phyloP scores from a whole-genome alignment of 2,888 invertebrate species.

The Synergus umbraculus region DNA sequence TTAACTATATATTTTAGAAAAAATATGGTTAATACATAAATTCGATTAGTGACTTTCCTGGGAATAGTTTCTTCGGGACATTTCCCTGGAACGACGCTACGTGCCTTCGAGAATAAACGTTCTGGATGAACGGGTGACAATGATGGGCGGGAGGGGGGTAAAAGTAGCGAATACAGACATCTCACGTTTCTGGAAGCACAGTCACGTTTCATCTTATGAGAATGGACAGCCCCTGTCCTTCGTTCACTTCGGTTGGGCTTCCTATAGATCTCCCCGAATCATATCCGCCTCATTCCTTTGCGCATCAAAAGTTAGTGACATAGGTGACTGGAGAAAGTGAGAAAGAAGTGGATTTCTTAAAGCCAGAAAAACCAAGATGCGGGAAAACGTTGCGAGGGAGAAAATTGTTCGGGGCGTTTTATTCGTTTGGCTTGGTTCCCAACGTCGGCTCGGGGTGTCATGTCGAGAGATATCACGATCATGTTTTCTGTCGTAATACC shows the following conservation, averaged over 20 bases:
- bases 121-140: background rate
- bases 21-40: too few relatives aligned
- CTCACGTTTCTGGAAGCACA: background rate
- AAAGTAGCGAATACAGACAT: background rate
- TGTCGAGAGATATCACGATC: slow-evolving; percentile 22
- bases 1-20: too few relatives aligned
- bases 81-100: background rate
- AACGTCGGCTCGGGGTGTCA: slow-evolving; percentile 12
- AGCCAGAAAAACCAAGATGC: slow-evolving; percentile 4
- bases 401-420: slow-evolving; percentile 11
- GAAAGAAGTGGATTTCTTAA: slow-evolving; percentile 16
- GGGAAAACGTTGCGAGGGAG: slow-evolving; percentile 8
- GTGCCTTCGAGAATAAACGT: background rate
- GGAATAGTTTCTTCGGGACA: background rate
- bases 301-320: slow-evolving; percentile 20
- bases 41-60: background rate
- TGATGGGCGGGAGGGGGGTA: background rate
- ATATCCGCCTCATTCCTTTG: background rate
- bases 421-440: slow-evolving; percentile 35
- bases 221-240: slow-evolving; percentile 11
- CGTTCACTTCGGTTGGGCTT: background rate
- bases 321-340: slow-evolving; percentile 9
- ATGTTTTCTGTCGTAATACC: slow-evolving; percentile 19
- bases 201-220: slow-evolving; percentile 2
- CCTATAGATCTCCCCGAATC: background rate